Conservation (phyloP, 2,113 vertebrate species). For the Tursiops truncatus region DNA sequence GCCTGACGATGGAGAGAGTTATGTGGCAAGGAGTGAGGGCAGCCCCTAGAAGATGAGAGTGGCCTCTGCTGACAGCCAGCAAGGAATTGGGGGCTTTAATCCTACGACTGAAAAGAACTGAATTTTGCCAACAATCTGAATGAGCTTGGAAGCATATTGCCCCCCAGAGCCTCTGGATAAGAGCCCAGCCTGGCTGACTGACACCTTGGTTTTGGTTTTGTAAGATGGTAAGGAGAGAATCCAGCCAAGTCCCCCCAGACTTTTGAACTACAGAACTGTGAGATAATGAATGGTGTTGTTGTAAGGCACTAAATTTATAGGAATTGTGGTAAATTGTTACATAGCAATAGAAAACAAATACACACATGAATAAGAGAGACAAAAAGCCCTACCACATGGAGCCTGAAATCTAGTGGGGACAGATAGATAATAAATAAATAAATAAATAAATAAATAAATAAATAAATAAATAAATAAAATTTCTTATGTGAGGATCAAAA, state of each 20-base stretch:
- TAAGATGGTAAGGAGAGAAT: neutral
- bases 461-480: too few species aligned
- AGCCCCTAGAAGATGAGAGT: neutral
- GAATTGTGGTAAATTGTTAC: neutral
- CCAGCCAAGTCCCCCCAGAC: neutral
- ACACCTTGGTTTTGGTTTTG: neutral
- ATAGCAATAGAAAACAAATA: neutral
- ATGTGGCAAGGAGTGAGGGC: neutral
- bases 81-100: neutral
- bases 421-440: neutral
- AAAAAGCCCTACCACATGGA: neutral
- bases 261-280: neutral
- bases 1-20: neutral
- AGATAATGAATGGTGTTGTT: neutral
- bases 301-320: neutral
- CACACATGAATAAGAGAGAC: neutral
- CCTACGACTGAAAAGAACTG: neutral
- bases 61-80: neutral
- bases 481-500: neutral
- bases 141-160: neutral
- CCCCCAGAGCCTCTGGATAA: neutral
- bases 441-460: neutral
- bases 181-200: neutral
- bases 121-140: neutral
- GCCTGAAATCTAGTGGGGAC: neutral